A percentile compares a stretch with the other conserved stretches of the same genome.
Evolutionary conservation across 64 coral and sea anemone species (phyloP).

Genomic region (Pachyseris speciosa): DNA sequence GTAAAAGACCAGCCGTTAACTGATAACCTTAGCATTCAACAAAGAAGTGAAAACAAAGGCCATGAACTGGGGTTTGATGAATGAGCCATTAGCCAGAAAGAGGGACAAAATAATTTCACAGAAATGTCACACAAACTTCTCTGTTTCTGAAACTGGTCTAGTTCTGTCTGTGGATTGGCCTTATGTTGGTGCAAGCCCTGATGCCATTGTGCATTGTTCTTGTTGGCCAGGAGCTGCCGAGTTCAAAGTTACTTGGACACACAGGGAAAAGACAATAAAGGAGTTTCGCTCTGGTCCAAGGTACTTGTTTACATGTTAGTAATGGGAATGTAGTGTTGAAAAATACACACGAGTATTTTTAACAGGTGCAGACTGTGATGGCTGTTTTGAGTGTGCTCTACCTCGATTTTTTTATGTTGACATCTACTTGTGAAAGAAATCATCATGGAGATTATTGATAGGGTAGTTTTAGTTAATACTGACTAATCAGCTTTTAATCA

Average conservation of each 20-base stretch:
- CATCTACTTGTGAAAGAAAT: constrained; percentile 33
- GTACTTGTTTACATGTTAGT: constrained; percentile 5
- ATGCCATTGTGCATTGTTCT: constrained; percentile 51
- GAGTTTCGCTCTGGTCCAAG: constrained; percentile 4
- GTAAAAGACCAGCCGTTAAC: constrained; percentile 7
- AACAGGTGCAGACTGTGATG: constrained; percentile 56
- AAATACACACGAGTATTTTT: constrained; percentile 51
- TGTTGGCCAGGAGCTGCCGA: constrained; percentile 63
- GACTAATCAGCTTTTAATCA: not conserved
- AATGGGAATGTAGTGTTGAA: constrained; percentile 20
- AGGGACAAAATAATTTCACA: constrained; percentile 40
- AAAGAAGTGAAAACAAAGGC: constrained; percentile 48
- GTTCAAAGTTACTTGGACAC: constrained; percentile 64
- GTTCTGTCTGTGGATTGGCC: constrained; percentile 29
- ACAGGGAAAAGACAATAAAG: constrained; percentile 51
- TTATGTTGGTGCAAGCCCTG: constrained; percentile 67
- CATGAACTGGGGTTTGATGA: constrained; percentile 54
- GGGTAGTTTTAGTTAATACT: constrained; percentile 4
- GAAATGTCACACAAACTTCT: constrained; percentile 50
- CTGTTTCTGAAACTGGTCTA: constrained; percentile 62
- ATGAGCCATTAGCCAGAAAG: constrained; percentile 55
- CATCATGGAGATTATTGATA: constrained; percentile 21
- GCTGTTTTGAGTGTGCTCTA: constrained; percentile 3
- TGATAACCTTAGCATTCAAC: constrained; percentile 28
- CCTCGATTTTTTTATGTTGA: constrained; percentile 52